Base-by-base conservation (phyloP, 2,888 invertebrate species). In the Drosophila acutilabella region DNA sequence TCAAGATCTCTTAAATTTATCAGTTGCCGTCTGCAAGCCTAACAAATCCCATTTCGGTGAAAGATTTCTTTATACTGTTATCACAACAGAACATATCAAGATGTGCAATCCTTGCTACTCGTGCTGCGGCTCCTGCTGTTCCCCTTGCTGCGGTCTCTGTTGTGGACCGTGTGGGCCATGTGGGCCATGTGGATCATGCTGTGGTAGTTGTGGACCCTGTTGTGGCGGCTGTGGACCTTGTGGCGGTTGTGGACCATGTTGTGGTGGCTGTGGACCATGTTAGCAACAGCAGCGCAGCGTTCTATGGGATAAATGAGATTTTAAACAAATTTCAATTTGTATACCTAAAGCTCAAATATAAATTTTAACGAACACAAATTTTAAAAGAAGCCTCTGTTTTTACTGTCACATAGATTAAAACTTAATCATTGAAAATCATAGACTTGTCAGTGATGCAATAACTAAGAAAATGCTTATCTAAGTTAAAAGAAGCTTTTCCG, bases 81-180 rank as follows among this genome's bases (percentile, higher is more conserved):
- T 14, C 42, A 23, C 13, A 11, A 20, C 14, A 14, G 10, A 30
- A 18, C 3, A 4, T 13, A 23, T 38, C 51, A 80, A 58, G 48
- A 76, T 80, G 71, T 80, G 79, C 23, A 53, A 57, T 56, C 53
- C 76, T 1, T 61, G 75, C 61, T 53, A 56, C n/a, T 53, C 71
- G 7, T 70, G 74, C 26, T 57, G 70, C 36, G 51, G 51, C 18
- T 36, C 51, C 18, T 18, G 38, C 51, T 51, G 51, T 30, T 36
- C 36, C 13, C 51, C 51, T 2, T 51, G 51, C 51, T 51, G 51
- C 38, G 51, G 51, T 38, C 8, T 20, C 4, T 23, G 51, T 13
- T 51, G n/a, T 18, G 52, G 52, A 11, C 40, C 38, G 14, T 52
- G 52, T 13, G 33, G 50, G 2, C 18, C 50, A 36, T 36, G 36